A percentile compares a stretch with the other conserved stretches of the same genome.
These are phyloP conservation scores for Odontamblyopus lacepedii DNA, from an alignment of 2,797 vertebrate genomes.

Conservation along the genomic window DNA sequence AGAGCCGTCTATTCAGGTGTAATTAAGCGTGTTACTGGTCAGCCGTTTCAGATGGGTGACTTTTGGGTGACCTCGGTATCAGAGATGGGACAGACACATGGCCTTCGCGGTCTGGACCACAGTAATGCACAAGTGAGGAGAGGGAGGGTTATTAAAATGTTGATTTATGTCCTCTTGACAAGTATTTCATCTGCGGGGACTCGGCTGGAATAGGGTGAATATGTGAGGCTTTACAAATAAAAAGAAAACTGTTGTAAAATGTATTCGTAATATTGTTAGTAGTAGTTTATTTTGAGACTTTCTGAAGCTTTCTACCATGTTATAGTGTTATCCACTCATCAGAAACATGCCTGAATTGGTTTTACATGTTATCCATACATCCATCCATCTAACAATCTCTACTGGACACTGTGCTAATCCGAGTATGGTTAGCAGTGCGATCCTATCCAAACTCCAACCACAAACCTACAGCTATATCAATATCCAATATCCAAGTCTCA, in stretches of 20 bases:
- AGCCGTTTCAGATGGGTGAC: constrained; percentile 36
- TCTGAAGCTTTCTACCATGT: no score
- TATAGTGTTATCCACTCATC: no score
- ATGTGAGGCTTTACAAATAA: constrained; percentile 1
- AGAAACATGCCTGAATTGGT: no score
- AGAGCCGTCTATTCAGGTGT: constrained; percentile 31
- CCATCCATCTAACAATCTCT: neutral
- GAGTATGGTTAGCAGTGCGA: no score
- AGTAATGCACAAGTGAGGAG: constrained; percentile 51
- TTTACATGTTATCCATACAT: neutral
- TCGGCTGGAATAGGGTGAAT: neutral
- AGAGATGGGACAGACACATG: constrained; percentile 29
- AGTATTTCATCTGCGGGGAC: constrained; percentile 12
- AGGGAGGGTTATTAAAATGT: constrained; percentile 28
- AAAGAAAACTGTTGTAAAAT: neutral
- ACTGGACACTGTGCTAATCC: no score
- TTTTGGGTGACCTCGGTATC: constrained; percentile 43
- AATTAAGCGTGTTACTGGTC: constrained; percentile 26
- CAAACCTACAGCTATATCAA: no score
- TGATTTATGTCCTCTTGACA: constrained; percentile 28
- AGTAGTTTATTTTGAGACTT: neutral
- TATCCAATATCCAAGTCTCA: no score
- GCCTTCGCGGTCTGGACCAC: constrained; percentile 34
- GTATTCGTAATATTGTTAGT: no score
- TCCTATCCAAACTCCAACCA: no score